These are phyloP conservation scores for Carassius gibelio DNA, from an alignment of 2,113 vertebrate genomes.

Conservation along the genomic window DNA sequence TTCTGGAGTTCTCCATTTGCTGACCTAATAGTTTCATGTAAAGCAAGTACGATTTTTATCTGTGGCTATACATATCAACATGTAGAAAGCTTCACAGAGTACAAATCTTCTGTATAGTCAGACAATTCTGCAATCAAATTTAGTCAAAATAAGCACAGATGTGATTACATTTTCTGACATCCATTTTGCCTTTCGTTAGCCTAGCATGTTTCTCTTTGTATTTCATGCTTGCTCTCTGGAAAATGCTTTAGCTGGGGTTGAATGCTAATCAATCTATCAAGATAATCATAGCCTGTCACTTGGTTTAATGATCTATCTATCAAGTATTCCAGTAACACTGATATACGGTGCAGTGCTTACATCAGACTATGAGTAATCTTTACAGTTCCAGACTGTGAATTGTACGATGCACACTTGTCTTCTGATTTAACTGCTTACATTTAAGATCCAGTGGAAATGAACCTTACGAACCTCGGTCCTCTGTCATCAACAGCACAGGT, in stretches of 20 bases:
- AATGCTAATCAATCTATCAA: not conserved
- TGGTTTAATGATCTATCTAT: not conserved
- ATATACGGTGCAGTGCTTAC: not conserved
- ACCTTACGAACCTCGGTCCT: not conserved
- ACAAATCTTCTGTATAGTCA: not conserved
- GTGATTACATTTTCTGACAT: no score
- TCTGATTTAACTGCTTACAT: not conserved
- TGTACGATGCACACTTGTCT: not conserved
- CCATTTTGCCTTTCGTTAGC: not conserved
- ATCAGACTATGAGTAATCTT: not conserved
- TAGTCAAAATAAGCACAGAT: not conserved
- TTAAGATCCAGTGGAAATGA: not conserved
- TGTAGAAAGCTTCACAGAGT: no score
- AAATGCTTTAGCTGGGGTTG: not conserved
- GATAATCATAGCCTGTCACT: not conserved
- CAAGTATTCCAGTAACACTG: not conserved
- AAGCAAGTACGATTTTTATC: not conserved
- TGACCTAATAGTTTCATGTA: not conserved
- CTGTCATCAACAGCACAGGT: not conserved
- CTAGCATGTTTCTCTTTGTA: no score
- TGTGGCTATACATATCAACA: no score
- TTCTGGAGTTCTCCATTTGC: not conserved
- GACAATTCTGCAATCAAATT: not conserved
- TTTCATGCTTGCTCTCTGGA: no score
- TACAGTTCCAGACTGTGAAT: slow-evolving; percentile 1